Percentiles rank a stretch among this genome's conserved stretches.
Conservation (phyloP, 2,113 vertebrate species). For the Equus quagga region DNA sequence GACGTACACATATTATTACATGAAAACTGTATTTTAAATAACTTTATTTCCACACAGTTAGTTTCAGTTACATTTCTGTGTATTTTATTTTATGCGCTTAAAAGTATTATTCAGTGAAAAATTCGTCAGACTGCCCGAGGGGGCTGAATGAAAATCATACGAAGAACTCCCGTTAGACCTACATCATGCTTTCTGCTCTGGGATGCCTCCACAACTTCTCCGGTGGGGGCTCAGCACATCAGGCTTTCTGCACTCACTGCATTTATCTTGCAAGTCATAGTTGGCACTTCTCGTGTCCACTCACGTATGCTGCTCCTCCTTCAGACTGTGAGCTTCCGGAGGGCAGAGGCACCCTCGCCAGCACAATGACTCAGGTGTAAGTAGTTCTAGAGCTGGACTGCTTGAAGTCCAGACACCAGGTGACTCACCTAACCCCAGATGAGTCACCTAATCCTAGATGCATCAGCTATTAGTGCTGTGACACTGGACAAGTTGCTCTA, state of each 20-base stretch:
- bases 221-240: not conserved
- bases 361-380: not conserved
- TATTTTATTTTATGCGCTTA: not conserved
- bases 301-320: not conserved
- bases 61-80: not conserved
- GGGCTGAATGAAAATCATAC: not conserved
- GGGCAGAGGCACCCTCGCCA: not conserved
- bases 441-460: not conserved
- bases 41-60: not conserved
- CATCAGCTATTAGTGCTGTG: not conserved
- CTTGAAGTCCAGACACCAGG: not conserved
- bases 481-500: not conserved
- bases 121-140: not conserved
- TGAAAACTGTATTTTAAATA: not conserved
- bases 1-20: not conserved
- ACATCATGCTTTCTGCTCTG: not conserved
- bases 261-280: not conserved
- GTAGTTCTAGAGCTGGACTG: not conserved
- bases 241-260: not conserved
- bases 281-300: not conserved
- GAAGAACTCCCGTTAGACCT: not conserved
- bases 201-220: not conserved
- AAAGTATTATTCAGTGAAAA: slow-evolving; percentile 36
- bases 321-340: not conserved
- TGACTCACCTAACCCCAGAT: not conserved